Evolutionary conservation across 2,797 vertebrate genomes (phyloP), one percentile per base, ranked within the genome.

Genomic region (Myiotriccus ornatus): DNA sequence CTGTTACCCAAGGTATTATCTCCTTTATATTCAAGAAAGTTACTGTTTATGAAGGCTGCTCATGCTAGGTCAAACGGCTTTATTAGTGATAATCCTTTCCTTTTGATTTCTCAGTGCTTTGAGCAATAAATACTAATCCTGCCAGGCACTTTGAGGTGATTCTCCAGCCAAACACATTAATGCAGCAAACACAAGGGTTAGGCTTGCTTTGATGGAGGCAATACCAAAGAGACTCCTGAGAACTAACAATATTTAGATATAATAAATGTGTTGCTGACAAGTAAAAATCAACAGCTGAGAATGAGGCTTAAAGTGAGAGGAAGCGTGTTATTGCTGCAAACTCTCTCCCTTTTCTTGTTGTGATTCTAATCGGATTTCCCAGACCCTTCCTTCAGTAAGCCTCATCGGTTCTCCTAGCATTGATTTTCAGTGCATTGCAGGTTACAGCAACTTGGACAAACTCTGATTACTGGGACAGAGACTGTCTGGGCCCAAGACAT

Each of bases 71-170:
- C 65, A 84, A 77, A 80, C 27, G 64, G 21, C 56, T 94, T 90
- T 77, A 34, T 93, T 74, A 75, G 24, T 75, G 68, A n/a, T 86
- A 93, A 95, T 74, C 41, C 49, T 11, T 90, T 95, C 32, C 19
- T 28, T 91, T 94, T 90, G 79, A 88, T 84, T 90, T 93, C 49
- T 86, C 32, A 60, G 28, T 53, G 52, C 56, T 91, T 88, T 93
- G 60, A 75, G 57, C 63, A 88, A 78, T 60, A 77, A 88, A 60
- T n/a, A 39, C 10, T 67, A 59, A 94, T 91, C 49, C 85, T 86
- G 25, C 47, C 1, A 5, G 46, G 30, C 65, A 49, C 23, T 84
- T 71, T 53, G 39, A 93, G 71, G 41, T 63, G 56, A 57, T 83
- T 86, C 57, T 95, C 22, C 23, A 68, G n/a, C 56, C 28, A 74